A percentile compares a stretch with the other conserved stretches of the same genome.
Evolutionary conservation across 2,888 invertebrate genomes (phyloP).

Genomic region (Patella pellucida): DNA sequence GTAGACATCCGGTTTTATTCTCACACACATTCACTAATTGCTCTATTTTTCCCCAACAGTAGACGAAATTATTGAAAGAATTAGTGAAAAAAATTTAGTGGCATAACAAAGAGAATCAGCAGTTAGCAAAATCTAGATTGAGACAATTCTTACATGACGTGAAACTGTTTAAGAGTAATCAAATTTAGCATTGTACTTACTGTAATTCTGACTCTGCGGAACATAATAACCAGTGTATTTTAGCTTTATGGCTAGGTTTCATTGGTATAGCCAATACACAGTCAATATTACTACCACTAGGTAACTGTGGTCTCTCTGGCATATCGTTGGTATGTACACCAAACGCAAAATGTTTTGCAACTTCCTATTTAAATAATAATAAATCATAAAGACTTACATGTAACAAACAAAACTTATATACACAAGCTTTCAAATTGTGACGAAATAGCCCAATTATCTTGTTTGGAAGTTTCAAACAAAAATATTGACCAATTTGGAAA

Average conservation of each 20-base stretch:
- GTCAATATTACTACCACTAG: constrained; percentile 79
- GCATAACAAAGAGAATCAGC: no score
- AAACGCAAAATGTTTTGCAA: constrained; percentile 72
- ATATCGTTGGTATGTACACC: constrained; percentile 86
- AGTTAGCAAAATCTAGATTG: no score
- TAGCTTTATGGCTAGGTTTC: constrained; percentile 76
- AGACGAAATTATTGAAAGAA: no score
- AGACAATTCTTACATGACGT: no score
- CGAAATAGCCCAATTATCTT: background rate
- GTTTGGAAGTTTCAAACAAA: background rate
- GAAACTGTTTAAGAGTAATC: background rate
- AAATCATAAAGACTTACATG: background rate
- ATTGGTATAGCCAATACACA: constrained; percentile 85
- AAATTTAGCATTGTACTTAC: constrained; percentile 74
- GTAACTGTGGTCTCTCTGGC: constrained; percentile 81
- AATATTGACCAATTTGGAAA: background rate
- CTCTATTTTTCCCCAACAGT: no score
- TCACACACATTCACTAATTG: no score
- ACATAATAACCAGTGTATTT: constrained; percentile 86
- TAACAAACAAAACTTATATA: background rate
- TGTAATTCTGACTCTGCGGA: constrained; percentile 84
- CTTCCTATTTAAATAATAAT: constrained; percentile 39
- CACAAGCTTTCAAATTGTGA: background rate
- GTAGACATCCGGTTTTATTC: no score
- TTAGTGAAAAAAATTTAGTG: no score